phyloP scores from a whole-genome alignment of 1,140 invertebrate species.

The Drosophila sp. region DNA sequence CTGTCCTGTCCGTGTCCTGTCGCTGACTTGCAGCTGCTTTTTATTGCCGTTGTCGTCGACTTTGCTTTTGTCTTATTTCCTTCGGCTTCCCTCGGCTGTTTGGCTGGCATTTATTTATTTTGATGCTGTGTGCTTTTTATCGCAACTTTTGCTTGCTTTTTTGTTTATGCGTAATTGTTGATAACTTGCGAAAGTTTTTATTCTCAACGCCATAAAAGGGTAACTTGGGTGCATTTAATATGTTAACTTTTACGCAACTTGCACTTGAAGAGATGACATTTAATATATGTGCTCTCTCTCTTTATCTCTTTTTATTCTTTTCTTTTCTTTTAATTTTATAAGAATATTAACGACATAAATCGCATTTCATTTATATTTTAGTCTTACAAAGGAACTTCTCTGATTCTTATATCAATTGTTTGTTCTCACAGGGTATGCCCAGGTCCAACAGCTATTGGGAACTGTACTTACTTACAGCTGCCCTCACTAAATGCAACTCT shows the following conservation, averaged over 20 bases:
- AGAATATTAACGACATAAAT: not conserved
- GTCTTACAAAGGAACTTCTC: too few species aligned
- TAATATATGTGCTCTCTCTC: too few species aligned
- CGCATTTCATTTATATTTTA: too few species aligned
- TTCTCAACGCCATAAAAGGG: slow-evolving; percentile 38
- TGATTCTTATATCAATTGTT: too few species aligned
- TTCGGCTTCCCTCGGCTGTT: slow-evolving; percentile 34
- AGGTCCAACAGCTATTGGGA: not conserved
- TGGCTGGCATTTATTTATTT: slow-evolving; percentile 73
- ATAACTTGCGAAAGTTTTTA: slow-evolving; percentile 71
- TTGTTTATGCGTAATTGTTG: slow-evolving; percentile 79
- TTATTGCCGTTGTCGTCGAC: slow-evolving; percentile 59
- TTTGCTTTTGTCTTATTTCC: slow-evolving; percentile 42
- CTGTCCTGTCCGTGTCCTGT: too few species aligned
- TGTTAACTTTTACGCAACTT: slow-evolving; percentile 25
- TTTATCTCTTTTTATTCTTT: not conserved
- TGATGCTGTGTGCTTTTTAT: slow-evolving; percentile 56
- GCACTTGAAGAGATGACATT: slow-evolving; percentile 2
- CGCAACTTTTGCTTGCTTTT: slow-evolving; percentile 62
- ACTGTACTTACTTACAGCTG: not conserved
- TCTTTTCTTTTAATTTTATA: not conserved
- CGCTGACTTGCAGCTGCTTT: slow-evolving; percentile 76
- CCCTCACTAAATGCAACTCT: slow-evolving; percentile 37
- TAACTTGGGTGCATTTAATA: slow-evolving; percentile 41
- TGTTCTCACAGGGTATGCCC: not conserved